These are phyloP conservation scores for Pilophorus perplexus DNA, from an alignment of 2,888 invertebrate species.

Conservation along the genomic window DNA sequence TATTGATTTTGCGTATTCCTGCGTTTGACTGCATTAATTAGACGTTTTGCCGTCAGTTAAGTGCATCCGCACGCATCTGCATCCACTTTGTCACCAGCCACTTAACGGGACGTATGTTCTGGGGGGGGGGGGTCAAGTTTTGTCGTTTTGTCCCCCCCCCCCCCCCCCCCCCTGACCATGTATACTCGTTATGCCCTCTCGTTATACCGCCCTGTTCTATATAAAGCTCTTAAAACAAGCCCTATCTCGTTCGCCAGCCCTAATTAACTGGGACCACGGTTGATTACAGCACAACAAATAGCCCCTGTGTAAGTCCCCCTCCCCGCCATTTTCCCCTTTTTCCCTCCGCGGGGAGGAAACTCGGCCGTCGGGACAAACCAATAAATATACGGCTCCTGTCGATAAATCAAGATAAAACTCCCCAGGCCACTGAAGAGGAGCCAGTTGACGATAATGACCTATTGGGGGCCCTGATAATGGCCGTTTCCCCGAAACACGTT, in stretches of 20 bases:
- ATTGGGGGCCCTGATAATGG: slow-evolving; percentile 15
- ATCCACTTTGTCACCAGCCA: too few relatives aligned
- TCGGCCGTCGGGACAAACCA: slow-evolving; percentile 17
- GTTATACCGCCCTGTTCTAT: not conserved
- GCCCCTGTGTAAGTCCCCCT: not conserved
- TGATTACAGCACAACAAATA: slow-evolving; percentile 37
- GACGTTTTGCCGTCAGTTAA: too few relatives aligned
- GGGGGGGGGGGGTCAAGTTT: too few relatives aligned
- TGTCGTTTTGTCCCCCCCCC: too few relatives aligned
- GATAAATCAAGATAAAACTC: slow-evolving; percentile 36
- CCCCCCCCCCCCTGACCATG: too few relatives aligned
- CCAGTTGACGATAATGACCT: slow-evolving; percentile 37
- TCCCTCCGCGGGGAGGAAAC: not conserved
- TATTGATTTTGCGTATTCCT: too few relatives aligned
- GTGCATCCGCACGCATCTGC: too few relatives aligned
- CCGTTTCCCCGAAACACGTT: not conserved
- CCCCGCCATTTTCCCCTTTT: not conserved
- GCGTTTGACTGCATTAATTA: too few relatives aligned
- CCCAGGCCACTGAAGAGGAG: not conserved
- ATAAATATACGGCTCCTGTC: slow-evolving; percentile 36
- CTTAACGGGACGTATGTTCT: too few relatives aligned
- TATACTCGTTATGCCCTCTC: too few relatives aligned
- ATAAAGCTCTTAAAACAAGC: slow-evolving; percentile 31
- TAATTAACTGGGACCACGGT: slow-evolving; percentile 36
- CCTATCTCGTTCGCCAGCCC: slow-evolving; percentile 31